phyloP scores from a whole-genome alignment of 2,888 invertebrate species.

The Entomobrya proxima region DNA sequence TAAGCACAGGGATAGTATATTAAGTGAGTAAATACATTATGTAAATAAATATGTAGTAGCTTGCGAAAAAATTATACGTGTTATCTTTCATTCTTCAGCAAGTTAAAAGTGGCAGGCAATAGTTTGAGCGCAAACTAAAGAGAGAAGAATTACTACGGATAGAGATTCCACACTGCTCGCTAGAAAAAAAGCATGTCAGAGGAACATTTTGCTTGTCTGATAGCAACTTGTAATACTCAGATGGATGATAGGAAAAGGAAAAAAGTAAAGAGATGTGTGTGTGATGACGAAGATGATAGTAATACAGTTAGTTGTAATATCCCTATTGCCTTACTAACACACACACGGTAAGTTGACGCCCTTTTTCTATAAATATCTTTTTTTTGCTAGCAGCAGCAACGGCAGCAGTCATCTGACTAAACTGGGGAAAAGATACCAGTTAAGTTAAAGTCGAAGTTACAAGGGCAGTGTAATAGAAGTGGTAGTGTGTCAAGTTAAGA shows the following conservation, averaged over 20 bases:
- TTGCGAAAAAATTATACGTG: too few species aligned
- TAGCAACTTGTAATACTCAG: not conserved
- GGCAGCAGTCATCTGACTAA: not conserved
- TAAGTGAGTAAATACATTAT: not conserved
- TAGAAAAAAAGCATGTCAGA: not conserved
- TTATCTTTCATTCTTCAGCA: too few species aligned
- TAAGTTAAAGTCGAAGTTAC: too few species aligned
- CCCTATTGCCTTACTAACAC: not conserved
- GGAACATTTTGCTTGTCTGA: slow-evolving; percentile 1
- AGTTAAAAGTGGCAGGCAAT: too few species aligned
- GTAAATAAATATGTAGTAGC: not conserved
- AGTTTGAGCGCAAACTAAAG: too few species aligned
- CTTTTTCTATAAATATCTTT: slow-evolving; percentile 13
- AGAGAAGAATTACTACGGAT: not conserved
- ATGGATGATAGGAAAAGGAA: slow-evolving; percentile 1
- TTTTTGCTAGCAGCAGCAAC: not conserved
- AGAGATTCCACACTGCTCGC: too few species aligned
- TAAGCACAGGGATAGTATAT: not conserved
- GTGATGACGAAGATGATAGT: not conserved
- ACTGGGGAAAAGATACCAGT: not conserved
- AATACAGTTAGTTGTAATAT: not conserved
- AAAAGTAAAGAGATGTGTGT: not conserved
- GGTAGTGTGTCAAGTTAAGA: slow-evolving; percentile 21
- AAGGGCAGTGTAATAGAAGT: too few species aligned
- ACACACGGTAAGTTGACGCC: slow-evolving; percentile 17